Base-by-base conservation (phyloP, 2,888 invertebrate genomes). In the Caenorhabditis becei region DNA sequence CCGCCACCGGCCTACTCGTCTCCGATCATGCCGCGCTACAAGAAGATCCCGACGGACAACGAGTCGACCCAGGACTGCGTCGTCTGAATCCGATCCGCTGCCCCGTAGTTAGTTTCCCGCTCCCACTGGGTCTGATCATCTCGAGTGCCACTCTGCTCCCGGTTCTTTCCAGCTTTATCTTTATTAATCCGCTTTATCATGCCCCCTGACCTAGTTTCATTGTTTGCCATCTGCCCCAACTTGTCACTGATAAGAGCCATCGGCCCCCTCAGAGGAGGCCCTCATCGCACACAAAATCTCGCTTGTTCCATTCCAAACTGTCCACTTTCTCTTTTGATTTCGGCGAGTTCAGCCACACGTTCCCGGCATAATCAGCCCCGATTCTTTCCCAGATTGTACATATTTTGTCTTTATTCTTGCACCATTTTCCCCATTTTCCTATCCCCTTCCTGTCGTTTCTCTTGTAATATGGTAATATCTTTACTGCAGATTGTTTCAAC, bases 361-460 rank as follows among this genome's bases (percentile, higher is more conserved):
- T 16, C 41, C 10, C 35, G 35, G 7, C 35, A 35, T 35, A 35
- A 35, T 35, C 35, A 35, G n/a, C 35, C 10, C 35, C 35, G 7
- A 41, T 41, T 41, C 16, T 62, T 47, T 58, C 16, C 24, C 49
- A 32, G 23, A 56, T 37, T 74, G 65, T 66, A 66, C 23, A 74
- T 74, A 74, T 74, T 74, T 74, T 41, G 65, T 65, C 18, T 37
- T 74, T 74, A 74, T 74, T 66, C 49, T 74, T 74, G 65, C 65
- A 58, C 65, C 65, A 58, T 37, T 49, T 26, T n/a, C 20, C 44
- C 20, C 20, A 23, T 20, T 47, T 32, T 18, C 18, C 26, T 24
- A n/a, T 11, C 24, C 2, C 18, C n/a, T 26, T 26, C 1, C 16
- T 62, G n/a, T n/a, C n/a, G n/a, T n/a, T 61, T 49, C 32, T 56